phyloP scores from a whole-genome alignment of 23 tunicate genomes.

The Ascidia mentula region DNA sequence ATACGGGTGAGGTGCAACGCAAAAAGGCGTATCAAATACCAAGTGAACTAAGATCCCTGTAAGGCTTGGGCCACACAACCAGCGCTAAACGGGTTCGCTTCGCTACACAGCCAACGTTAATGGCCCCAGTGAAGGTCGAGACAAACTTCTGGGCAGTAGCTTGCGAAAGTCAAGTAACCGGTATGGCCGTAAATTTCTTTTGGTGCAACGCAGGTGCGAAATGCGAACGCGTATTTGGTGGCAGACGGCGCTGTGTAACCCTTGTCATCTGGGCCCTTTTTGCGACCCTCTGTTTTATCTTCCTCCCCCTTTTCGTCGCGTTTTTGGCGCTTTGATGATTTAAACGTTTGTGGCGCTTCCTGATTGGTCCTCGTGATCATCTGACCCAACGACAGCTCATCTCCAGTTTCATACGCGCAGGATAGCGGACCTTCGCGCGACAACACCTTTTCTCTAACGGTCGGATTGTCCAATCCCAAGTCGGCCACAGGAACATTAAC shows the following conservation, averaged over 20 bases:
- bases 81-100: too few species aligned
- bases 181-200: constrained; percentile 98
- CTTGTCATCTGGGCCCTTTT: constrained; percentile 11
- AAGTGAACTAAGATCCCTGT: too few species aligned
- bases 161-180: constrained; percentile 90
- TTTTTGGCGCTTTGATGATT: constrained; percentile 1
- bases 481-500: constrained; percentile 65
- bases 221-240: constrained; percentile 53
- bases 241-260: constrained; percentile 59
- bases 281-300: background rate
- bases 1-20: too few species aligned
- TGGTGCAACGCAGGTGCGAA: constrained; percentile 60
- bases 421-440: constrained; percentile 15
- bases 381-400: constrained; percentile 66
- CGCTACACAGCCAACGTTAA: too few species aligned
- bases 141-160: constrained; percentile 24
- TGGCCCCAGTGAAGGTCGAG: background rate
- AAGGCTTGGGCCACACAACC: too few species aligned
- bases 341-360: background rate
- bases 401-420: constrained; percentile 64
- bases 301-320: background rate
- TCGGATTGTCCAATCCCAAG: constrained; percentile 53
- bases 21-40: too few species aligned
- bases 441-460: constrained; percentile 12
- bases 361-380: constrained; percentile 43